Base-by-base conservation (phyloP, 2,113 vertebrate species). In the Nothocercus julius region DNA sequence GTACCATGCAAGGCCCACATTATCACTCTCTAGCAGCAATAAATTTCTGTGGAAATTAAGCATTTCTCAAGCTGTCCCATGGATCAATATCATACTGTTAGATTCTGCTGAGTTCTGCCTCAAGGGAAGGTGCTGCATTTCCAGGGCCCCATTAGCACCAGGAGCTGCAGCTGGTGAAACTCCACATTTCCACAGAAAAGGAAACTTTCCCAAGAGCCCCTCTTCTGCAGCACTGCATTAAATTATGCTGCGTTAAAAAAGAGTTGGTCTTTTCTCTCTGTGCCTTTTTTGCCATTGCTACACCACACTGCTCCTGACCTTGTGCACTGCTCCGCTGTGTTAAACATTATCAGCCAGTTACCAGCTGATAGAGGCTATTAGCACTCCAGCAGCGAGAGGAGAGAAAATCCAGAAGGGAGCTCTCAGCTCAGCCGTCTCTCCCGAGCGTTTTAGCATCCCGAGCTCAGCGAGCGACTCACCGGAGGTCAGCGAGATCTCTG, bases 21-120 rank as follows among this genome's bases (percentile, higher is more conserved):
- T 88, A 73, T 17, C 53, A 69, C 68, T 94, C 81, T 86, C 34
- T 32, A 93, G 30, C 69, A 89, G 51, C 62, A 91, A 74, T 94
- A 92, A 84, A 92, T 86, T 95, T 87, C 77, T 38, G 36, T 38
- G 34, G 56, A 66, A 96, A 94, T 92, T 92, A 94, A 93, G 74
- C 58, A 24, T 76, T 74, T 53, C 59, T 84, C 77, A 58, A 34
- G 44, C 53, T 36, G 66, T 30, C 42, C 28, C 89, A 95, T 49
- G 53, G 5, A 94, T 91, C 94, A 89, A 68, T 40, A 30, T 16
- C 90, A 47, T 44, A 82, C 24, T 51, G 45, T 75, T 45, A 92
- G 63, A 79, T 44, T 62, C 70, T 68, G 44, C 53, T 58, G 53
- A 87, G 59, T 44, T 24, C 49, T 49, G 45, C 36, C 75, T 85